Base-by-base conservation (phyloP, 2,113 vertebrate species). In the Haliaeetus leucogaster region DNA sequence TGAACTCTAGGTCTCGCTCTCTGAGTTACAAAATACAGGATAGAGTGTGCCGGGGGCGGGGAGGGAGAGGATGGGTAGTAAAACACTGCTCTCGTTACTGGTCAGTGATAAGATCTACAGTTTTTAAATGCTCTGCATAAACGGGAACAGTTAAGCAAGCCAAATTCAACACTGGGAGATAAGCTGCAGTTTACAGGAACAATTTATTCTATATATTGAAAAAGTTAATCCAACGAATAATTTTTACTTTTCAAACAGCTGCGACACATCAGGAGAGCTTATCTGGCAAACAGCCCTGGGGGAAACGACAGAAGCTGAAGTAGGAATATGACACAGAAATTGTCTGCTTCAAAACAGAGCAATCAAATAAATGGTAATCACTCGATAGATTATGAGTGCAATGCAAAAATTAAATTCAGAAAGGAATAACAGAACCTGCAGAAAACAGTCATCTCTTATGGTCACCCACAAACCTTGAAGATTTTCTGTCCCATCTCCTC, bases 341-440 rank as follows among this genome's bases (percentile, higher is more conserved):
- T 4, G 16, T 14, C 84, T 34, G 68, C 88, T 91, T 87, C 73
- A 70, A 90, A 94, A 85, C 40, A 56, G 8, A 89, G 50, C 62
- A 61, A 90, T 78, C 73, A 95, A 91, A 94, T 56, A 61, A 96
- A 92, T 21, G 58, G 45, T 42, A 89, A 92, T 94, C 45, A 89
- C 65, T 76, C 77, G 36, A 73, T 6, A 88, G n/a, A 74, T 55
- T 66, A 55, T 20, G 47, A 89, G 43, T 25, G 48, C 61, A 87
- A 93, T 67, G 59, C 42, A 96, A 85, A 86, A 89, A 73, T 65
- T 78, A 71, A 72, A 87, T 77, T 80, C 86, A 78, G 68, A 79
- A 72, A 76, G 45, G 40, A 95, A 9, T 52, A 89, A 93, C 21
- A 86, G 73, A 86, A 74, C 20, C 71, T 72, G 71, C 32, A 72